Evolutionary conservation across 2,113 vertebrate genomes (phyloP), one percentile per base, ranked within the genome.

Genomic region (Myotis yumanensis): DNA sequence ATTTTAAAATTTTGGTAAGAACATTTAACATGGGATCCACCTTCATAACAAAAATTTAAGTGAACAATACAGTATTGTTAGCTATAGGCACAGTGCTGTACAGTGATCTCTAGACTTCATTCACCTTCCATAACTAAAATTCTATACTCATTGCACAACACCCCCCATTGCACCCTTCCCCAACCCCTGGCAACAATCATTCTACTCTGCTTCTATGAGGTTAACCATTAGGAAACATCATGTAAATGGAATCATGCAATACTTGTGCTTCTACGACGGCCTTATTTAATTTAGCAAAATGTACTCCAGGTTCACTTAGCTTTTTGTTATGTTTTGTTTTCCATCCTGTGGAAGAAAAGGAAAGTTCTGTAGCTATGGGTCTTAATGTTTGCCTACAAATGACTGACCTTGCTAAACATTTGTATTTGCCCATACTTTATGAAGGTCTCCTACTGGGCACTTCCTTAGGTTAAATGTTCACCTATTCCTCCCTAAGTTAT

Each of bases 91-190:
- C 32, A 40, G 11, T 1, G 23, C 14, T 64, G 7, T 18, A 57
- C 11, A 7, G 5, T 28, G 40, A 62, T 52, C 52, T 48, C 69
- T 75, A 59, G 48, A 51, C 75, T 7, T 17, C 54, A 57, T 46
- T 69, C 48, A 37, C 54, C 20, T 59, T 69, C 28, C 14, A 18
- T 37, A 46, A n/a, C 7, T 14, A 57, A 73, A 51, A 68, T 37
- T 72, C n/a, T 48, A 2, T 54, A 43, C 20, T 20, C 48, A 3
- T 25, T 66, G 5, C 71, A 79, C 32, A 52, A 4, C 11, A 6
- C 14, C 37, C 6, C n/a, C 15, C 11, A 9, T 12, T 25, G 9
- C 3, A 20, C 37, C 18, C 18, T 23, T 16, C 4, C 23, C 1
- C 12, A 17, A 30, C 1, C 37, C n/a, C 57, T 37, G 25, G 17